A percentile compares a stretch with the other conserved stretches of the same genome.
phyloP scores from a whole-genome alignment of 2,797 vertebrate species.

The Girardinus metallicus region DNA sequence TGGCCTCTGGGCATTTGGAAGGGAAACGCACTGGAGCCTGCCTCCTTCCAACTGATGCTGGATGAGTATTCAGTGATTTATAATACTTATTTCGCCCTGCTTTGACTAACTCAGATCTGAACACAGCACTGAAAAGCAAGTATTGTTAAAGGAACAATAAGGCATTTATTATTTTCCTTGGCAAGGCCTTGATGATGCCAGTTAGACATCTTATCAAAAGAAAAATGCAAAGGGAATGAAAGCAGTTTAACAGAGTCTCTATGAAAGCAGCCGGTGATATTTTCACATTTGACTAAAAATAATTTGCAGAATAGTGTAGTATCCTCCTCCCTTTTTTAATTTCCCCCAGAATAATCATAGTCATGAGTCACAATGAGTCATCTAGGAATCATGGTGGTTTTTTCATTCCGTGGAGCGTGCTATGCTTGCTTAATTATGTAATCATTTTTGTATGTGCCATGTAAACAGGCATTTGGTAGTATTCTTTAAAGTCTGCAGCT shows the following conservation, averaged over 20 bases:
- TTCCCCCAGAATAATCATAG: conserved; percentile 20
- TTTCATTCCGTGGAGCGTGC: conserved; percentile 8
- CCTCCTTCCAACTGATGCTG: conserved; percentile 28
- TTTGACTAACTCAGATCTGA: conserved; percentile 18
- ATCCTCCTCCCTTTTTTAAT: conserved; percentile 21
- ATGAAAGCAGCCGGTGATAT: conserved; percentile 14
- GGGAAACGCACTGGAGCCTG: conserved; percentile 25
- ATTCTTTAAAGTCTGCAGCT: conserved; percentile 37
- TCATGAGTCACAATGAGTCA: conserved; percentile 61
- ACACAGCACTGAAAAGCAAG: background rate
- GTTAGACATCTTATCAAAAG: background rate
- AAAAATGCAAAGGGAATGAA: background rate
- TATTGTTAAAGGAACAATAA: background rate
- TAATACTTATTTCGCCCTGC: conserved; percentile 31
- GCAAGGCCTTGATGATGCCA: background rate
- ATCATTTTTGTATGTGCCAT: conserved; percentile 36
- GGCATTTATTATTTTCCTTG: background rate
- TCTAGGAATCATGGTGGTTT: conserved; percentile 24
- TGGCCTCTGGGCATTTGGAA: conserved; percentile 25
- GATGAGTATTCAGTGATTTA: conserved; percentile 43
- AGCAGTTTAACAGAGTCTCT: background rate
- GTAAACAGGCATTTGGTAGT: conserved; percentile 24
- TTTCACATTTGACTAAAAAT: conserved; percentile 22
- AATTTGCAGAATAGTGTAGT: conserved; percentile 19
- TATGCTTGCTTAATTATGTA: conserved; percentile 41